phyloP scores from a whole-genome alignment of 2,888 invertebrate species.

The Brachypalpus laphriformis region DNA sequence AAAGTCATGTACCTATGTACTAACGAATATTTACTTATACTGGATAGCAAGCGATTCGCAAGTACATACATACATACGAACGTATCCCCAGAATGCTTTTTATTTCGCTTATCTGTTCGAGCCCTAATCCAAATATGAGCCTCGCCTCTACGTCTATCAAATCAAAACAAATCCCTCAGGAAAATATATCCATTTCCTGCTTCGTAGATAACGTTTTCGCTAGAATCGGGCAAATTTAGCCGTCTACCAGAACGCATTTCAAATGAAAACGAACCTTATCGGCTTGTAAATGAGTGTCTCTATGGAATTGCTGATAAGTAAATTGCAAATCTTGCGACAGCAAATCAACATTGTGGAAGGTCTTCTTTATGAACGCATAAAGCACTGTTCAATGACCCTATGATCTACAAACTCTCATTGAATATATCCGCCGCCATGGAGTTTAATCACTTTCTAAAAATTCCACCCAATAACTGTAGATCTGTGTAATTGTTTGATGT shows the following conservation, averaged over 20 bases:
- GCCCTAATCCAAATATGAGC: neutral
- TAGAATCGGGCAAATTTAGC: neutral
- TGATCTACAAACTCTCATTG: neutral
- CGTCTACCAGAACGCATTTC: neutral
- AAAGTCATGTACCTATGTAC: too few species aligned
- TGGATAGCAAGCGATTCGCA: too few species aligned
- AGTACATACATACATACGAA: too few species aligned
- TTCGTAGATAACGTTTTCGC: neutral
- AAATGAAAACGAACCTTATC: neutral
- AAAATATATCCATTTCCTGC: neutral
- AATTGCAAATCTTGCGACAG: neutral
- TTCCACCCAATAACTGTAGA: neutral
- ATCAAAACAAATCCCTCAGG: neutral
- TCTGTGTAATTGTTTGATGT: slow-evolving; percentile 23
- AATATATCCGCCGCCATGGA: neutral
- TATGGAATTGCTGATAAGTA: slow-evolving; percentile 24
- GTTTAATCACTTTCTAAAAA: slow-evolving; percentile 21
- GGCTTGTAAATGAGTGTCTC: neutral
- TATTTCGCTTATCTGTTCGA: too few species aligned
- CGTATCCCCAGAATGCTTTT: too few species aligned
- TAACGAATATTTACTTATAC: too few species aligned
- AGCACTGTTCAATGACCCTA: slow-evolving; percentile 30
- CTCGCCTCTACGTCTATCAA: neutral
- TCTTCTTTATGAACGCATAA: neutral
- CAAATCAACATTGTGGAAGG: slow-evolving; percentile 11